Percentiles rank a stretch among this genome's conserved stretches.
phyloP scores from a whole-genome alignment of 2,888 invertebrate species.

The Baccha elongata region DNA sequence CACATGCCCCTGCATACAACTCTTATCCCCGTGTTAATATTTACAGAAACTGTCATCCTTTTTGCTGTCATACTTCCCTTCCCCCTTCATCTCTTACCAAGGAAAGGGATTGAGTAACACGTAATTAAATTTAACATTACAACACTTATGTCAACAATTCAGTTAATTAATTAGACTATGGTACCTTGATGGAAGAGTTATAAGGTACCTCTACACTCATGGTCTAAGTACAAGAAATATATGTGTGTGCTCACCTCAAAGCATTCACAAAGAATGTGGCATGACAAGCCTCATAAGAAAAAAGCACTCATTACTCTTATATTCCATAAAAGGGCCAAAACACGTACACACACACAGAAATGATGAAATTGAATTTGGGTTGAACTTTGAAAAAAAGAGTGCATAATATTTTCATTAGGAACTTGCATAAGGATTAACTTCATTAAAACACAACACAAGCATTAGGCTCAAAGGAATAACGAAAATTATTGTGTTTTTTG shows the following conservation, averaged over 20 bases:
- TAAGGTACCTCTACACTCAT: too few relatives aligned
- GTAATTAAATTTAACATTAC: conserved; percentile 72
- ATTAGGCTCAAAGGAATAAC: conserved; percentile 5
- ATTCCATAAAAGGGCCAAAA: background rate
- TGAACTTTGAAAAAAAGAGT: conserved; percentile 27
- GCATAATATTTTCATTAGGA: conserved; percentile 51
- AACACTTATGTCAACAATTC: conserved; percentile 69
- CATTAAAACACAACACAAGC: conserved; percentile 46
- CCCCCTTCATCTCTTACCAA: background rate
- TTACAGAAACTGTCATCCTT: background rate
- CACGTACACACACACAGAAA: background rate
- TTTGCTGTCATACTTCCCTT: conserved; percentile 1
- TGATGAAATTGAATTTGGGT: conserved; percentile 47
- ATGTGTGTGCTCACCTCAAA: background rate
- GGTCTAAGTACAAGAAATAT: conserved; percentile 6
- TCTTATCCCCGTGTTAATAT: conserved; percentile 10
- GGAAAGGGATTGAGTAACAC: conserved; percentile 18
- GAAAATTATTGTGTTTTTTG: conserved; percentile 19
- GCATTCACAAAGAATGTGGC: background rate
- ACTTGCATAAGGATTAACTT: conserved; percentile 59
- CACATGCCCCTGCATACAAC: background rate
- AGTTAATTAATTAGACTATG: conserved; percentile 68
- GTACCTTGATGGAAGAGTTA: conserved; percentile 17
- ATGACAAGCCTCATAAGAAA: conserved; percentile 4
- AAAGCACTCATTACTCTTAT: conserved; percentile 32